Conservation (phyloP, 2,888 invertebrate species). For the Hyalella azteca region DNA sequence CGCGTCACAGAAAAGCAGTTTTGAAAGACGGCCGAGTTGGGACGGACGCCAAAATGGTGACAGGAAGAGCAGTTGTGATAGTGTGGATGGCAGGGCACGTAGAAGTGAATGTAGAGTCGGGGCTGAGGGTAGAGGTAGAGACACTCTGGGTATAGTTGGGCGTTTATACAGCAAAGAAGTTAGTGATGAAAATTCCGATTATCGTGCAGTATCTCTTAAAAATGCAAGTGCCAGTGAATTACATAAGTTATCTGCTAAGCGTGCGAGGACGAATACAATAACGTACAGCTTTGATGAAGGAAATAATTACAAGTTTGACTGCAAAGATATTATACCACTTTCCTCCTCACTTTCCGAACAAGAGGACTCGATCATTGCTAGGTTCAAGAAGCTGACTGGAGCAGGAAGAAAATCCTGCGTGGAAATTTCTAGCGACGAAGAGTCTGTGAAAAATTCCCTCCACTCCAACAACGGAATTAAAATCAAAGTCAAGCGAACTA, state of each 20-base stretch:
- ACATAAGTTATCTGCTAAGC: not conserved
- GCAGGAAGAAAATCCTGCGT: conserved; percentile 16
- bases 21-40: conserved; percentile 44
- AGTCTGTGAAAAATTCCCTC: not conserved
- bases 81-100: conserved; percentile 39
- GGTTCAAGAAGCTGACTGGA: not conserved
- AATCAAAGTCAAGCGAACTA: not conserved
- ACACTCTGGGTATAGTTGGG: not conserved
- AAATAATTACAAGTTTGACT: not conserved
- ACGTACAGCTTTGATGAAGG: conserved; percentile 1
- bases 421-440: not conserved
- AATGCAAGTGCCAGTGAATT: conserved; percentile 25
- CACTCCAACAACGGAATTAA: conserved; percentile 6
- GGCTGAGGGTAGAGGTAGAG: not conserved
- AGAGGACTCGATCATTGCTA: not conserved
- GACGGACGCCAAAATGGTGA: conserved; percentile 50
- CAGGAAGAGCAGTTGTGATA: conserved; percentile 43
- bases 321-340: not conserved
- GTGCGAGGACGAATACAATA: not conserved
- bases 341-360: not conserved
- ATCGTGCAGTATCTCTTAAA: not conserved
- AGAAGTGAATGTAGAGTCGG: not conserved
- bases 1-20: conserved; percentile 48
- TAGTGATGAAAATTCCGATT: not conserved
- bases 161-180: conserved; percentile 17